Base-by-base conservation (phyloP, 2,888 invertebrate genomes). In the Drosophila setosimentum region DNA sequence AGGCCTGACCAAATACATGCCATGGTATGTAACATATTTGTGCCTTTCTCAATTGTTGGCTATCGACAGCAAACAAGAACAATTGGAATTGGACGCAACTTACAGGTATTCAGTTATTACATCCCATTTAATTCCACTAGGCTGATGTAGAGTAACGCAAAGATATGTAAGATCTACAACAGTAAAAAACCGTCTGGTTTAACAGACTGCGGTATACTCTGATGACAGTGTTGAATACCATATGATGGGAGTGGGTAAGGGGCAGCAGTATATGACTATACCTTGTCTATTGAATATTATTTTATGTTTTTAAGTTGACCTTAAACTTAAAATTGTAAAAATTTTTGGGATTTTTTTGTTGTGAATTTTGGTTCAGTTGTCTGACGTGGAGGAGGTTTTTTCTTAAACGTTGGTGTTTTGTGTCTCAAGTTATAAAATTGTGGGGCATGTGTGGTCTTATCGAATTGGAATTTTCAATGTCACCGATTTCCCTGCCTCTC, bases 21-120 rank as follows among this genome's bases (percentile, higher is more conserved):
- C 45, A 45, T 21, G 62, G 58, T 11, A 68, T 65, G 49, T 48
- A 61, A 35, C 78, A 65, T 68, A 68, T 78, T 68, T 58, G 57
- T 32, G 55, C 58, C 35, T 45, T 57, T 21, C 61, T 35, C 55
- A 50, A 54, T 42, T 60, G 68, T 32, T 30, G 29, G 58, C 54
- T 35, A 59, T 64, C 64, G 61, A 13, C 42, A 30, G 30, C 50
- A 24, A 27, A 24, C 37, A 33, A 11, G 40, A 53, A 35, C 33
- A 40, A 18, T 21, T 4, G 37, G 27, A 30, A 11, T 21, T 16
- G 16, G 21, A 8, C n/a, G 11, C 33, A 18, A 27, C 49, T 49
- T 11, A 21, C 16, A 16, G 37, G 24, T 18, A 29, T 24, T 7
- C 37, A 49, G n/a, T 4, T 30, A 16, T 13, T 8, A 18, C 32